Evolutionary conservation across 2,888 invertebrate species (phyloP).

Genomic region (Synanthedon myopaeformis): DNA sequence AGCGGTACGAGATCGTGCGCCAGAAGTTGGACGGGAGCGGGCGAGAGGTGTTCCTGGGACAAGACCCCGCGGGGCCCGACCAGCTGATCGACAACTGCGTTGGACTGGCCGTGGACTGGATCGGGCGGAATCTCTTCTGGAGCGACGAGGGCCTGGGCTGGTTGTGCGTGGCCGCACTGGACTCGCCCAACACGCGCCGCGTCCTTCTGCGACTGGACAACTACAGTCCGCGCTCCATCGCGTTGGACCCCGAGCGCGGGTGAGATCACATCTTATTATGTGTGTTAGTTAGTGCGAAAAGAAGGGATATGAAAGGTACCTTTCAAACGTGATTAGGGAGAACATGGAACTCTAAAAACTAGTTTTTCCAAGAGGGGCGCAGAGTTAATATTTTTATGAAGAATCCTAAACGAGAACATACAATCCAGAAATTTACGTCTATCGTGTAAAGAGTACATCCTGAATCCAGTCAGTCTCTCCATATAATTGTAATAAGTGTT

Average conservation of each 20-base stretch:
- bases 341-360: no score
- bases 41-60: slow-evolving; percentile 68
- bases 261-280: slow-evolving; percentile 19
- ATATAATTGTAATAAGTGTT: no score
- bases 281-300: no score
- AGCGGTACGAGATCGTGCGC: slow-evolving; percentile 71
- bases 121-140: slow-evolving; percentile 82
- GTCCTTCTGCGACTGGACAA: slow-evolving; percentile 70
- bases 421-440: no score
- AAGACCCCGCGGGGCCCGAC: slow-evolving; percentile 26
- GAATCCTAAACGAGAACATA: no score
- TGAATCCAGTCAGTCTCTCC: no score
- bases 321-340: no score
- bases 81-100: slow-evolving; percentile 72
- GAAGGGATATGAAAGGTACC: no score
- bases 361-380: no score
- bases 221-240: slow-evolving; percentile 74
- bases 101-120: slow-evolving; percentile 87
- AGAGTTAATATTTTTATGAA: no score
- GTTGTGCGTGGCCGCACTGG: slow-evolving; percentile 76
- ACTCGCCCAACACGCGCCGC: slow-evolving; percentile 62
- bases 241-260: slow-evolving; percentile 76
- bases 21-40: slow-evolving; percentile 73
- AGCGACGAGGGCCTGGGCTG: slow-evolving; percentile 78
- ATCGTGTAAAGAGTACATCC: no score